Conservation (phyloP, 2,888 invertebrate genomes). For the Epinotia nisella region DNA sequence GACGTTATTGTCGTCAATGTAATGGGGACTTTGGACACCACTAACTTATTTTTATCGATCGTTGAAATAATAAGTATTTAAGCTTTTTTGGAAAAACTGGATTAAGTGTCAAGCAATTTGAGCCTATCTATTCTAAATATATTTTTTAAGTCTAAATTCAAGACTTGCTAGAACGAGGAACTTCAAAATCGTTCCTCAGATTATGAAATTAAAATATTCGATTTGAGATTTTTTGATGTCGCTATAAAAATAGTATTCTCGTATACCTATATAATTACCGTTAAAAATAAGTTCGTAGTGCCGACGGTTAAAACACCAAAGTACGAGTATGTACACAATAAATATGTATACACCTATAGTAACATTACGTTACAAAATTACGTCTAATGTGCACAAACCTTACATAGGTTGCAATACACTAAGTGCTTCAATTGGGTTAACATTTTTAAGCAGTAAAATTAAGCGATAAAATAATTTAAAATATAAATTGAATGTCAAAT, state of each 20-base stretch:
- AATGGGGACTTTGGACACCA: constrained; percentile 37
- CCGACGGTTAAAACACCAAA: constrained; percentile 45
- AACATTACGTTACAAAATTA: constrained; percentile 35
- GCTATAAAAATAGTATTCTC: background rate
- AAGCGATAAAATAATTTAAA: constrained; percentile 29
- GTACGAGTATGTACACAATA: constrained; percentile 64
- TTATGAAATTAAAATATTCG: background rate
- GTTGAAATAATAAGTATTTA: background rate
- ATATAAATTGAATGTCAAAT: constrained; percentile 38
- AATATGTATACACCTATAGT: constrained; percentile 40
- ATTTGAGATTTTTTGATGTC: background rate
- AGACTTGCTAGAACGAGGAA: background rate
- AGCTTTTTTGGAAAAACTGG: too few relatives aligned
- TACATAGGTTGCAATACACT: constrained; percentile 53
- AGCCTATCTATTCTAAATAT: background rate
- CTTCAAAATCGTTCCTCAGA: background rate
- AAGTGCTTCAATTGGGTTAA: constrained; percentile 32
- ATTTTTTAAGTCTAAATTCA: background rate
- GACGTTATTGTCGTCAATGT: constrained; percentile 66
- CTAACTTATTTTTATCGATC: constrained; percentile 4
- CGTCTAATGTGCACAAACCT: constrained; percentile 64
- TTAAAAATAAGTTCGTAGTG: constrained; percentile 9
- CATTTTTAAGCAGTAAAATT: constrained; percentile 30
- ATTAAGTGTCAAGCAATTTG: background rate
- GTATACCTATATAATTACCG: background rate